These are phyloP conservation scores for Carettochelys insculpta DNA, from an alignment of 2,113 vertebrate genomes.

Conservation along the genomic window DNA sequence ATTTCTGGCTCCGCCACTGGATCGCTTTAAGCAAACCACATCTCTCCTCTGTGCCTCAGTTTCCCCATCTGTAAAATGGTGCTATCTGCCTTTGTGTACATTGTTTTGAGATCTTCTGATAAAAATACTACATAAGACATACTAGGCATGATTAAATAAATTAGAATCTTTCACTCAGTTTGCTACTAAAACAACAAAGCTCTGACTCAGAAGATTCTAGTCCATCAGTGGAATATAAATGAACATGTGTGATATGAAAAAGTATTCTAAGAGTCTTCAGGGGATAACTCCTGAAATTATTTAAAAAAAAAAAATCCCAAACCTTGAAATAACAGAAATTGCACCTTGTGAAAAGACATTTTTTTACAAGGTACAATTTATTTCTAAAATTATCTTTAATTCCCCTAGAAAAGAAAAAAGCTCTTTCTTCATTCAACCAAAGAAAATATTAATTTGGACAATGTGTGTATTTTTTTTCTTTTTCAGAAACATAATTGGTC, in stretches of 20 bases:
- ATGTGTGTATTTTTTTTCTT: not conserved
- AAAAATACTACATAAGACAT: not conserved
- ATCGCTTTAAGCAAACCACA: not conserved
- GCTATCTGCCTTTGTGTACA: slow-evolving; percentile 7
- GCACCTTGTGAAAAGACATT: not conserved
- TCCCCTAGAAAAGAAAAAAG: not conserved
- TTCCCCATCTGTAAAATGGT: slow-evolving; percentile 6
- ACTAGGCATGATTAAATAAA: not conserved
- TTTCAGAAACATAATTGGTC: not conserved
- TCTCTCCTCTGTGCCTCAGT: not conserved
- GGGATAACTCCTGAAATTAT: not conserved
- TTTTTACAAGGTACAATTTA: not conserved
- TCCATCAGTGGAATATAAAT: not conserved
- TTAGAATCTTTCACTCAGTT: not conserved
- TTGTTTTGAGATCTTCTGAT: slow-evolving; percentile 1
- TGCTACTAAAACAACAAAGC: not conserved
- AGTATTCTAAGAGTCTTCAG: slow-evolving; percentile 1
- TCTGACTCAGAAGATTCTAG: not conserved
- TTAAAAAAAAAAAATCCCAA: not conserved
- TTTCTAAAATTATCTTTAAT: not conserved
- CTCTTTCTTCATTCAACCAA: slow-evolving; percentile 1
- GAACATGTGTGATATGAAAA: not conserved
- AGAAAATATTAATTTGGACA: slow-evolving; percentile 7
- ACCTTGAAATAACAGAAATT: not conserved
- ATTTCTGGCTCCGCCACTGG: not conserved